phyloP scores from a whole-genome alignment of 2,797 vertebrate genomes.

The Falco cherrug region DNA sequence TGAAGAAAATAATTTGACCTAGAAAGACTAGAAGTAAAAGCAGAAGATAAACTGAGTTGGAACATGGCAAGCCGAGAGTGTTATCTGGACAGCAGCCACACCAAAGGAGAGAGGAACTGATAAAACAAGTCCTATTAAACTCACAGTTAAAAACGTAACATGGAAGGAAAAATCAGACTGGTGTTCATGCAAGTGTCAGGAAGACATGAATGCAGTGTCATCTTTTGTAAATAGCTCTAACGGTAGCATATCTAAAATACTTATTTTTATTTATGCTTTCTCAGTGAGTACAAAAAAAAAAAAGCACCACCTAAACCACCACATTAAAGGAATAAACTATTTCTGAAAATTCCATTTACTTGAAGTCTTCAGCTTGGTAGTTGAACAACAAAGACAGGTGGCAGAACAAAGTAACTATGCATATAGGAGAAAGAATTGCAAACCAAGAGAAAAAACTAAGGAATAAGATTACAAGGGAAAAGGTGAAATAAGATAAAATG shows the following conservation, averaged over 20 bases:
- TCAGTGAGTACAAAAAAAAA: neutral
- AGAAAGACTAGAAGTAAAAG: neutral
- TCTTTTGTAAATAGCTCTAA: neutral
- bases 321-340: neutral
- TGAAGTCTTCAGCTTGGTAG: neutral
- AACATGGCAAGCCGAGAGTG: neutral
- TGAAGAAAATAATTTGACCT: neutral
- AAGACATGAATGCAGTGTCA: neutral
- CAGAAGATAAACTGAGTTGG: neutral
- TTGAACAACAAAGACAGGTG: neutral
- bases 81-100: neutral
- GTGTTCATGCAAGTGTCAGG: neutral
- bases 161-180: neutral
- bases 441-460: neutral
- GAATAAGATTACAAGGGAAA: neutral
- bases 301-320: no score
- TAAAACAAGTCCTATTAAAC: neutral
- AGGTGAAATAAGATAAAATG: neutral
- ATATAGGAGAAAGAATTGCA: neutral
- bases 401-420: neutral
- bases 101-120: neutral
- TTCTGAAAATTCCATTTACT: neutral
- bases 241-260: accelerated
- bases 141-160: neutral
- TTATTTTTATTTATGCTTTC: neutral